These are phyloP conservation scores for Cepphus grylle DNA, from an alignment of 2,113 vertebrate genomes.

Conservation along the genomic window DNA sequence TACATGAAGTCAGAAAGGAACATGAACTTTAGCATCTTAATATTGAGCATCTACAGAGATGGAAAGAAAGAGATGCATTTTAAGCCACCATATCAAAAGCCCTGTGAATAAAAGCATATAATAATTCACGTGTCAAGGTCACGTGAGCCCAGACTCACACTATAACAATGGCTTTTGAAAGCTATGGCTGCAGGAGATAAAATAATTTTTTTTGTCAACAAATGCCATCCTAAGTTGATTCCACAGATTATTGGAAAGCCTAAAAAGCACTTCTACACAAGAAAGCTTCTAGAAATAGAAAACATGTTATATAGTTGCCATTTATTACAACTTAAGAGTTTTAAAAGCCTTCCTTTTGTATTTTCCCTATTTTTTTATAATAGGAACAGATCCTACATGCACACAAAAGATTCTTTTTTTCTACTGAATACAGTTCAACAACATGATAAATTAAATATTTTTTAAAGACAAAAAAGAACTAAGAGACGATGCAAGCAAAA, in stretches of 20 bases:
- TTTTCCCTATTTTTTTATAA: not conserved
- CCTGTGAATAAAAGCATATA: slow-evolving; percentile 4
- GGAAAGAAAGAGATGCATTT: not conserved
- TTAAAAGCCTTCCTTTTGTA: not conserved
- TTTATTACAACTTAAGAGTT: not conserved
- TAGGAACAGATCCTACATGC: not conserved
- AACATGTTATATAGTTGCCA: not conserved
- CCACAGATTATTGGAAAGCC: not conserved
- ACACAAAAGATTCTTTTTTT: not conserved
- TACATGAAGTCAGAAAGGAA: not conserved
- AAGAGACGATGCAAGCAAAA: not conserved
- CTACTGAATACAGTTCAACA: not conserved
- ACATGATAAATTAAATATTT: not conserved
- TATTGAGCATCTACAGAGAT: not conserved
- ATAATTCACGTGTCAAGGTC: slow-evolving; percentile 6
- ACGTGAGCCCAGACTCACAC: not conserved
- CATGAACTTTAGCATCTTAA: slow-evolving; percentile 24
- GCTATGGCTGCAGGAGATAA: not conserved
- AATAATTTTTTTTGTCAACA: not conserved
- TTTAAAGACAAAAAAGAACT: not conserved
- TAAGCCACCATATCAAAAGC: not conserved
- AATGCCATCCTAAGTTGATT: not conserved
- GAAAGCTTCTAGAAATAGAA: not conserved
- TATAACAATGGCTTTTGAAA: not conserved
- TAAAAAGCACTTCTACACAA: not conserved